A percentile compares a stretch with the other conserved stretches of the same genome.
Evolutionary conservation across 2,888 invertebrate genomes (phyloP).

Genomic region (Zygaena filipendulae): DNA sequence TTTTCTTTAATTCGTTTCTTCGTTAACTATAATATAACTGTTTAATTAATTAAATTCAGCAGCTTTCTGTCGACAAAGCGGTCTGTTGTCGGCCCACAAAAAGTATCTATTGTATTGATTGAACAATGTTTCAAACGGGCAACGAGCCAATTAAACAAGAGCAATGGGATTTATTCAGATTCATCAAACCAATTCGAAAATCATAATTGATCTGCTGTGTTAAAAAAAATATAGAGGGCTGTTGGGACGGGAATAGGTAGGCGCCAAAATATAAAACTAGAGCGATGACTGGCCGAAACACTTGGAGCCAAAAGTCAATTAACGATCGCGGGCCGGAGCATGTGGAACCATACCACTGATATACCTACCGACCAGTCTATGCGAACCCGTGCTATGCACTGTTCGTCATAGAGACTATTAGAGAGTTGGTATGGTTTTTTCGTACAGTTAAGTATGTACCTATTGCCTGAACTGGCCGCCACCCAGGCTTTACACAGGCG

Average conservation of each 20-base stretch:
- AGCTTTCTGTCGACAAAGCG: background rate
- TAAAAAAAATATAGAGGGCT: slow-evolving; percentile 63
- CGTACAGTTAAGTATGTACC: no score
- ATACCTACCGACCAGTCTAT: no score
- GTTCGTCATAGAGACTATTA: no score
- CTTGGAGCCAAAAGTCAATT: slow-evolving; percentile 59
- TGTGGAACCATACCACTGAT: slow-evolving; percentile 43
- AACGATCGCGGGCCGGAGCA: slow-evolving; percentile 39
- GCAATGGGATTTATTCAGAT: slow-evolving; percentile 66
- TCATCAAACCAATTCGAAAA: slow-evolving; percentile 66
- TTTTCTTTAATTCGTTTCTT: no score
- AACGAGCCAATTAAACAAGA: slow-evolving; percentile 62
- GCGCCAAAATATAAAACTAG: slow-evolving; percentile 65
- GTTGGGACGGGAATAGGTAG: slow-evolving; percentile 58
- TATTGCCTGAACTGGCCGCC: no score
- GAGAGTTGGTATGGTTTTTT: no score
- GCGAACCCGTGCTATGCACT: background rate
- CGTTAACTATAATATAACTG: background rate
- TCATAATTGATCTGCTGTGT: slow-evolving; percentile 65
- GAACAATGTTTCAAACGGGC: slow-evolving; percentile 56
- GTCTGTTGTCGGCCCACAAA: slow-evolving; percentile 18
- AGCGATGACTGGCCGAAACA: slow-evolving; percentile 61
- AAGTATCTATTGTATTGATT: slow-evolving; percentile 39
- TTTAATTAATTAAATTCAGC: background rate
- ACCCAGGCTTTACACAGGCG: no score